Evolutionary conservation across 2,113 vertebrate species (phyloP), one percentile per base, ranked within the genome.

Genomic region (Hemiprocne comata): DNA sequence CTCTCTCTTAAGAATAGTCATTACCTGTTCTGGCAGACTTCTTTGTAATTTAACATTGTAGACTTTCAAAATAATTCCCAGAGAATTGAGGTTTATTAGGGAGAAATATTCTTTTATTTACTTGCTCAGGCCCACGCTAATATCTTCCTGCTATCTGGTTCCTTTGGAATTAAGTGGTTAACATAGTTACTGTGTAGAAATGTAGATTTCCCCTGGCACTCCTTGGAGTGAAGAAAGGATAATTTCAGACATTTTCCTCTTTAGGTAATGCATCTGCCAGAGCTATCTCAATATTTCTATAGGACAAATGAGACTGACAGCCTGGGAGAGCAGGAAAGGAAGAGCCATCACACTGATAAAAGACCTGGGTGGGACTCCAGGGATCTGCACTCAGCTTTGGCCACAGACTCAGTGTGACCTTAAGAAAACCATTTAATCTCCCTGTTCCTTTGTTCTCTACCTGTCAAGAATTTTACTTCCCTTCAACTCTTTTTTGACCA

Each of bases 51-150:
- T 91, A 89, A 85, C 15, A 36, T 72, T 83, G 85, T 57, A 73
- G 86, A 65, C 54, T 93, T 88, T 73, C 84, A 96, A 91, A 95
- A 94, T 90, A 87, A 95, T 97, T 96, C 74, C 80, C n/a, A 54
- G 83, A 87, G 61, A 93, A 75, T 1, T 89, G 74, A 89, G 57
- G 87, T 91, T 97, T 97, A 95, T 57, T 93, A 69, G 65, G 77
- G 46, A 79, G 70, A 97, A 94, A 90, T 94, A 96, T 91, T 93
- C 34, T 89, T 93, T 91, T 97, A 96, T 97, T 97, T 97, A 96
- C 92, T 91, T 78, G 50, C 57, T 94, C 90, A 95, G 96, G 96
- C 95, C 85, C 95, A 88, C 54, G 74, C 55, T 91, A 94, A 79
- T 93, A 72, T 50, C 73, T 89, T 94, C 61, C 81, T 89, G 64